Percentiles rank a stretch among this genome's conserved stretches.
These are phyloP conservation scores for Dryas iulia DNA, from an alignment of 1,140 invertebrate species.

Conservation along the genomic window DNA sequence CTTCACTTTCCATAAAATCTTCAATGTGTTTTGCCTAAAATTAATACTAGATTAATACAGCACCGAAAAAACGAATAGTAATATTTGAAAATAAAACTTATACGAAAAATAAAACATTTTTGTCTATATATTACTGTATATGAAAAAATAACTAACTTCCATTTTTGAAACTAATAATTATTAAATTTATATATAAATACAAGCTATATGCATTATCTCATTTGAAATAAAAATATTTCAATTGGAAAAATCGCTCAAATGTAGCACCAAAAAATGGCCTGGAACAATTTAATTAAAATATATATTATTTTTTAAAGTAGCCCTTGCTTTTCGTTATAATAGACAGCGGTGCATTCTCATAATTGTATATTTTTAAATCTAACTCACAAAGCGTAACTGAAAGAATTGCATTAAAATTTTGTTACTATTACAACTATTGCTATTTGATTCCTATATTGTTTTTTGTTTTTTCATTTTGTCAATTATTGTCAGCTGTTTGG, in stretches of 20 bases:
- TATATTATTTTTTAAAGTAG: not conserved
- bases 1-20: slow-evolving; percentile 32
- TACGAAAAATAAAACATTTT: not conserved
- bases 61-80: too few relatives aligned
- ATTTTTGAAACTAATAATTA: slow-evolving; percentile 37
- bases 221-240: slow-evolving; percentile 2
- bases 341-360: slow-evolving; percentile 1
- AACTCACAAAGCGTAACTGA: slow-evolving; percentile 38
- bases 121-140: not conserved
- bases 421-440: slow-evolving; percentile 43
- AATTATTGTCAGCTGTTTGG: slow-evolving; percentile 32
- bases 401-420: slow-evolving; percentile 66
- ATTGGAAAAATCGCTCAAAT: not conserved
- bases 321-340: not conserved
- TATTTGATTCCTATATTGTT: slow-evolving; percentile 55
- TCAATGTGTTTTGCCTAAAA: slow-evolving; percentile 6
- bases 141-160: slow-evolving; percentile 49
- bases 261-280: slow-evolving; percentile 1
- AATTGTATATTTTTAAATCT: slow-evolving; percentile 9
- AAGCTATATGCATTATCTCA: slow-evolving; percentile 3
- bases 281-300: not conserved
- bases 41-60: too few relatives aligned
- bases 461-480: slow-evolving; percentile 49
- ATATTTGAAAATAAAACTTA: not conserved
- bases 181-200: not conserved